Conservation (phyloP, 1,140 invertebrate genomes). For the Drosophila hydei region DNA sequence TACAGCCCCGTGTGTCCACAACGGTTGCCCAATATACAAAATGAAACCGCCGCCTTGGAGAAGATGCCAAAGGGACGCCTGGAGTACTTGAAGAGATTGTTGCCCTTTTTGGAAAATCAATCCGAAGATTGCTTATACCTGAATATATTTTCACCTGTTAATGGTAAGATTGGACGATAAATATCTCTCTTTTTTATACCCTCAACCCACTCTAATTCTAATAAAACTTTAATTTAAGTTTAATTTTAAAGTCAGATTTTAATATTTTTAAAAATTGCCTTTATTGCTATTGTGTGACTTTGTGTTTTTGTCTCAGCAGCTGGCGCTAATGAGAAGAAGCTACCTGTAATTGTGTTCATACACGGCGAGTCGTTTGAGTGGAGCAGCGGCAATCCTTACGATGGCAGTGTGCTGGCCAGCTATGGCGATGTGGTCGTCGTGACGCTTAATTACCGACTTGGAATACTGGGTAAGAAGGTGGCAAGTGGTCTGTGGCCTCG, state of each 20-base stretch:
- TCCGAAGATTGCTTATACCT: constrained; percentile 98
- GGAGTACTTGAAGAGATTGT: constrained; percentile 92
- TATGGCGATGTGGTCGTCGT: constrained; percentile 96
- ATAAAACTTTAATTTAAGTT: no score
- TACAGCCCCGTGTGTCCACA: constrained; percentile 96
- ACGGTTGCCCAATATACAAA: constrained; percentile 91
- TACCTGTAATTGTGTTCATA: constrained; percentile 96
- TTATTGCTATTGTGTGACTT: constrained; percentile 8
- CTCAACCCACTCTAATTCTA: no score
- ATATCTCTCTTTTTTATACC: no score
- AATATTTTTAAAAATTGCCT: background rate
- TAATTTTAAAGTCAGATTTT: no score
- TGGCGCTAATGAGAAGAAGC: constrained; percentile 86
- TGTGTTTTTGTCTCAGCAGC: constrained; percentile 61
- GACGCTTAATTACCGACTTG: constrained; percentile 98
- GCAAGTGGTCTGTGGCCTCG: constrained; percentile 29
- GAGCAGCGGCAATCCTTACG: constrained; percentile 97
- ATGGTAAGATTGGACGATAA: constrained; percentile 88
- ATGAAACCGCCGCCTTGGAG: constrained; percentile 91
- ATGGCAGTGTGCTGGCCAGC: constrained; percentile 95
- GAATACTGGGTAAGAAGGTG: constrained; percentile 88
- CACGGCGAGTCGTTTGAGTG: constrained; percentile 98
- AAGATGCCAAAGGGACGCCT: constrained; percentile 95
- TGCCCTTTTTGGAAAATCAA: constrained; percentile 94
- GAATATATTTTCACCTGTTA: constrained; percentile 96